phyloP scores from a whole-genome alignment of 1,140 invertebrate species.

The Megathymus violae region DNA sequence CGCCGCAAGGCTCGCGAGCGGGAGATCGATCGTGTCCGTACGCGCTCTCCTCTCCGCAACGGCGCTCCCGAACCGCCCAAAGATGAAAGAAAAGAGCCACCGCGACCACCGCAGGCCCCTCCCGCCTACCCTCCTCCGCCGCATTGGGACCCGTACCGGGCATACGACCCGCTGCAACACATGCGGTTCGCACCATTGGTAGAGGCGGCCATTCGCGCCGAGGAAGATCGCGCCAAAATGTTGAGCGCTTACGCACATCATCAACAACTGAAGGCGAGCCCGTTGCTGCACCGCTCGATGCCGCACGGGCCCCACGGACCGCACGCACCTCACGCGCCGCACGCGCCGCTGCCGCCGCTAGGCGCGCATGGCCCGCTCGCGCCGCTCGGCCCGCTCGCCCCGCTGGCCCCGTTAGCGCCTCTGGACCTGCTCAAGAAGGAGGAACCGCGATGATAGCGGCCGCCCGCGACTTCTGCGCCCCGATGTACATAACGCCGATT shows the following conservation, averaged over 20 bases:
- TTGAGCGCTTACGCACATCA: slow-evolving; percentile 87
- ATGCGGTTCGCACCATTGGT: slow-evolving; percentile 89
- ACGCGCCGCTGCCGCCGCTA: too few relatives aligned
- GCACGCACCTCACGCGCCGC: slow-evolving; percentile 38
- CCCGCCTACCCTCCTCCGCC: slow-evolving; percentile 86
- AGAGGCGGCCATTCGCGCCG: slow-evolving; percentile 88
- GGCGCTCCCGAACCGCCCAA: slow-evolving; percentile 81
- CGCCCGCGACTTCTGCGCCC: slow-evolving; percentile 55
- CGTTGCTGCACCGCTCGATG: slow-evolving; percentile 72
- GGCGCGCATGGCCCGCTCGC: too few relatives aligned
- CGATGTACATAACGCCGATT: slow-evolving; percentile 63
- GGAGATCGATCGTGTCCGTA: slow-evolving; percentile 82
- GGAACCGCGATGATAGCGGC: slow-evolving; percentile 83
- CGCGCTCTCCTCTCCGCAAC: slow-evolving; percentile 89
- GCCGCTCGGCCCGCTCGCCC: too few relatives aligned
- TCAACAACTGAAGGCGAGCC: slow-evolving; percentile 73
- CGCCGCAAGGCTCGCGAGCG: slow-evolving; percentile 76
- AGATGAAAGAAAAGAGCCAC: slow-evolving; percentile 82
- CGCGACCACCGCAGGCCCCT: slow-evolving; percentile 84
- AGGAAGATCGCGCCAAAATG: slow-evolving; percentile 90
- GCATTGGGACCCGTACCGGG: slow-evolving; percentile 86
- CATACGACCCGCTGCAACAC: slow-evolving; percentile 86
- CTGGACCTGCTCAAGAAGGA: too few relatives aligned
- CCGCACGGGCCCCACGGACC: slow-evolving; percentile 46
- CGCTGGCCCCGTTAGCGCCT: too few relatives aligned